phyloP scores from a whole-genome alignment of 2,797 vertebrate genomes.

The Gambusia yucatana region DNA sequence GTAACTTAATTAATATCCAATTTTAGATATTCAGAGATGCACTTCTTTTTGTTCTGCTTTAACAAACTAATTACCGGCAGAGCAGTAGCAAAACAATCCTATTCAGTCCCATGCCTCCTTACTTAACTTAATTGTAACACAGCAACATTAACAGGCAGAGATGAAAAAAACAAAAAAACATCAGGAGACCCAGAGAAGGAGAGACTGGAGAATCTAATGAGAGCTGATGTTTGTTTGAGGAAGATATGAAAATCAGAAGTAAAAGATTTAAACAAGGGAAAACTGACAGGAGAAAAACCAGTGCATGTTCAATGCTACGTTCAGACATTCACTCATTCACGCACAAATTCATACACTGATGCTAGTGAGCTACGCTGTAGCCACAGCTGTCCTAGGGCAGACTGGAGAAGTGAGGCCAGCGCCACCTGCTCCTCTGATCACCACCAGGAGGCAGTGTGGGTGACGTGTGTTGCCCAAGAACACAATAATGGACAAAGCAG shows the following conservation, averaged over 20 bases:
- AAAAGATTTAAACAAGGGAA: neutral
- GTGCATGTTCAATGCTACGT: no score
- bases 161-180: neutral
- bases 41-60: slow-evolving; percentile 67
- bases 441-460: no score
- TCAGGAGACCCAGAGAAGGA: neutral
- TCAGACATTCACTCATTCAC: neutral
- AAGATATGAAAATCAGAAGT: neutral
- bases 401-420: no score
- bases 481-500: no score
- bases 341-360: no score
- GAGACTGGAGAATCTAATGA: slow-evolving; percentile 6
- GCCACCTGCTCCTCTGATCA: no score
- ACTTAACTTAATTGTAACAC: slow-evolving; percentile 55
- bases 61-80: slow-evolving; percentile 73
- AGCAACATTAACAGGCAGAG: slow-evolving; percentile 27
- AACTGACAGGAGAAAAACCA: neutral
- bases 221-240: neutral
- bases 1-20: slow-evolving; percentile 76
- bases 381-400: no score
- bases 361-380: no score
- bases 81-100: slow-evolving; percentile 68
- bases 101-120: slow-evolving; percentile 56
- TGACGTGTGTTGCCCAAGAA: no score
- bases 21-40: slow-evolving; percentile 67